Base-by-base conservation (phyloP, 2,797 vertebrate genomes). In the Erpetoichthys calabaricus region DNA sequence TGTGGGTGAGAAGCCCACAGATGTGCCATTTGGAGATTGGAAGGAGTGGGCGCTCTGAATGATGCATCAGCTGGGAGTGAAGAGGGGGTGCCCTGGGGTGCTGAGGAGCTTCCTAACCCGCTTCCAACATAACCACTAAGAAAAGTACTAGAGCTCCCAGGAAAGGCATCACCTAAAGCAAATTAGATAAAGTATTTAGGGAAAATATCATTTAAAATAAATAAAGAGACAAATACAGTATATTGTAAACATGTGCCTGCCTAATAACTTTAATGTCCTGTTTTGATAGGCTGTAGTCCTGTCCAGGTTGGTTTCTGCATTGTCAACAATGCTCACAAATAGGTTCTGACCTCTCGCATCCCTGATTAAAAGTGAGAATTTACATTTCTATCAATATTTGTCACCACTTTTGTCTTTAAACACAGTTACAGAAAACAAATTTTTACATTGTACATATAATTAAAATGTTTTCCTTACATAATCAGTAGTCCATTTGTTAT, bases 11-110 rank as follows among this genome's bases (percentile, higher is more conserved):
- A 61, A 0, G 85, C 77, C 83, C 86, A 89, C 47, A 91, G 83
- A 70, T 90, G 86, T 57, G 83, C 80, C 88, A 90, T 88, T 67
- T 88, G 88, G 62, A 91, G 75, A 65, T 79, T 68, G 62, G 84
- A 83, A 70, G 86, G 80, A 70, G 86, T 88, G 65, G 84, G 72
- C 5, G 85, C 68, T 72, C 87, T 79, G 84, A 86, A 91, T 25
- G 84, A 59, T 1, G 86, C 83, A 65, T 89, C 89, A 60, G 87
- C 83, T 70, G 86, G 80, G 68, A 91, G 47, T 60, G 75, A 65
- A 55, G 63, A 57, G 41, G 69, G 69, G 4, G 63, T 60, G 4
- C 60, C 66, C 46, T 73, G 81, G 55, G 67, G 67, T 1, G 70
- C 66, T 68, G 80, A 82, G n/a, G 82, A 67, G 8, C 60, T 68